Evolutionary conservation across 2,113 vertebrate genomes (phyloP).

Genomic region (Agapornis roseicollis): DNA sequence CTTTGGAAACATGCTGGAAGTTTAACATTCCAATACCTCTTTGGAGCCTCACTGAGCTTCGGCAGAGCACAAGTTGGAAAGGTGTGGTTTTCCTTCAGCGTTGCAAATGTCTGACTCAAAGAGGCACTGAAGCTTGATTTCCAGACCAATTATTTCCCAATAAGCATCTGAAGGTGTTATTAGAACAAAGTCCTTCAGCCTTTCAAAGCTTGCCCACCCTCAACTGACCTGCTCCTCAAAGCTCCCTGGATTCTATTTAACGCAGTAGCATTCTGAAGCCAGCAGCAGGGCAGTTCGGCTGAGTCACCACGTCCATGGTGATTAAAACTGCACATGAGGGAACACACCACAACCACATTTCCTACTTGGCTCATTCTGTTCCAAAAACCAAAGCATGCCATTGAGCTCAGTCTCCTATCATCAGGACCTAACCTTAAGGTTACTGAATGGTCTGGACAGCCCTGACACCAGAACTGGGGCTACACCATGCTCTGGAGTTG

Average conservation of each 20-base stretch:
- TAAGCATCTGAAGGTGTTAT: not conserved
- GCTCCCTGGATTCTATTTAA: not conserved
- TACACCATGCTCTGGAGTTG: not conserved
- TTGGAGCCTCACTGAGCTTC: not conserved
- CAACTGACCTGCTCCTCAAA: slow-evolving; percentile 2
- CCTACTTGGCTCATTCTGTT: not conserved
- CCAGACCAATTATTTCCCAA: slow-evolving; percentile 13
- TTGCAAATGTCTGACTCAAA: not conserved
- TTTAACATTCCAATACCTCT: slow-evolving; percentile 1
- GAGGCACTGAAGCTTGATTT: not conserved
- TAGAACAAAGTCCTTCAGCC: not conserved
- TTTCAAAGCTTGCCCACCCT: slow-evolving; percentile 11
- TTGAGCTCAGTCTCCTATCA: not conserved
- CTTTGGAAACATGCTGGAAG: not conserved
- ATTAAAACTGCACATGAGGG: not conserved
- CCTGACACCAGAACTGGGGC: not conserved
- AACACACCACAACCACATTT: not conserved
- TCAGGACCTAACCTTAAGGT: not conserved
- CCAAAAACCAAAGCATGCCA: not conserved
- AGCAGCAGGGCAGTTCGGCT: not conserved
- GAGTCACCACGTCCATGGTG: not conserved
- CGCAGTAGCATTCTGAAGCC: not conserved
- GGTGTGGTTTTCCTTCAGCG: slow-evolving; percentile 10
- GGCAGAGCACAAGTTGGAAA: not conserved
- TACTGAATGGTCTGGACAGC: not conserved